Base-by-base conservation (phyloP, 2,113 vertebrate genomes). In the Prochilodus magdalenae region DNA sequence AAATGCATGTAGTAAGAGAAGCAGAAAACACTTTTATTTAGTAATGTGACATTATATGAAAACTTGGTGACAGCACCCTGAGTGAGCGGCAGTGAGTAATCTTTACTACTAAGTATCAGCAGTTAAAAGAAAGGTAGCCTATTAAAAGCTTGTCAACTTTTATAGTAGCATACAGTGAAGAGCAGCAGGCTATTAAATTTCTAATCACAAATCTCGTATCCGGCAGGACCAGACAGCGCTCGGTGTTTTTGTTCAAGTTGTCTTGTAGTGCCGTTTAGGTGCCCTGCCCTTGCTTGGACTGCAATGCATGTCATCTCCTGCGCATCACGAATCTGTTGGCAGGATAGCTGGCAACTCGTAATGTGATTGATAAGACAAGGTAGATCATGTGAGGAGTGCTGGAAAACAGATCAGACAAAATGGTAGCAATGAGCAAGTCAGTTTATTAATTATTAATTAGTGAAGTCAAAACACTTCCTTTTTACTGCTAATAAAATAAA, bases 331-430 rank as follows among this genome's bases (percentile, higher is more conserved):
- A 99, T 95, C 93, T 99, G 98, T 90, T 99, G n/a, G 98, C 79
- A 99, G 93, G 80, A 99, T 99, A 85, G 98, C 98, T 0, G 98
- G 98, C 74, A 99, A 93, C 94, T 99, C 98, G 0, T 98, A 98
- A 91, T 99, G 79, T 99, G 98, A 94, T n/a, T n/a, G n/a, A n/a
- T n/a, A 99, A 99, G 85, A n/a, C n/a, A n/a, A 99, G 99, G 88
- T 99, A 99, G 89, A 99, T 97, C 98, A 99, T 99, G n/a, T n/a
- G n/a, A n/a, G 0, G 97, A 99, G 81, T 99, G 98, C 97, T 99
- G 81, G 0, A n/a, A 0, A 55, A 84, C 51, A 7, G 77, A 70
- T 0, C 29, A 27, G n/a, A n/a, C n/a, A 16, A 75, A 4, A 53
- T 22, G 6, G 1, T n/a, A 36, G 0, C 27, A 73, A 22, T 60